These are phyloP conservation scores for Pyxicephalus adspersus DNA, from an alignment of 2,113 vertebrate genomes.

Conservation along the genomic window DNA sequence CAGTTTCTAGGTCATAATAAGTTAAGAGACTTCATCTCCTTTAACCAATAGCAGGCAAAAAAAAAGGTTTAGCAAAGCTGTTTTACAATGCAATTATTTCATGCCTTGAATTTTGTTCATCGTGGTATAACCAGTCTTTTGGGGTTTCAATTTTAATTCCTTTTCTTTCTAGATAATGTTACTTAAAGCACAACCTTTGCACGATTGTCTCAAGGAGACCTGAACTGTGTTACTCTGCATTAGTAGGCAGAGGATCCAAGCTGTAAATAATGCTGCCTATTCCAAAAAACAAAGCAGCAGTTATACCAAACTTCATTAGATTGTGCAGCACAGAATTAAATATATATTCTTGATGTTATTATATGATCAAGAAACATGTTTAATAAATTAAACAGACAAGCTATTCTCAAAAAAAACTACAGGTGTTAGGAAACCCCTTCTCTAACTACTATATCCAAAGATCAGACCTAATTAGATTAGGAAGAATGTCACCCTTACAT, in stretches of 20 bases:
- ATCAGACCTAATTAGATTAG: no score
- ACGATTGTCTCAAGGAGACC: slow-evolving; percentile 16
- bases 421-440: no score
- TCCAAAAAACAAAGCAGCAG: background rate
- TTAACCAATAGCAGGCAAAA: slow-evolving; percentile 60
- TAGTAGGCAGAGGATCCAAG: slow-evolving; percentile 14
- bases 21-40: slow-evolving; percentile 61
- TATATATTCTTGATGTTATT: background rate
- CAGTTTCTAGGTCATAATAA: slow-evolving; percentile 72
- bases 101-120: slow-evolving; percentile 8
- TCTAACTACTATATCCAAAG: no score
- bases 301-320: no score
- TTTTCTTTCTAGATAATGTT: slow-evolving; percentile 15
- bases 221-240: slow-evolving; percentile 5
- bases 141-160: slow-evolving; percentile 22
- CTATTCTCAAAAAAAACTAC: no score
- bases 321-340: no score
- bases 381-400: no score
- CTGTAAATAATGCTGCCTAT: slow-evolving; percentile 9
- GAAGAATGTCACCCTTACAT: no score
- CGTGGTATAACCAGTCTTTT: slow-evolving; percentile 2
- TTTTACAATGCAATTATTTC: slow-evolving; percentile 59
- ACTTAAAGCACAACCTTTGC: slow-evolving; percentile 21
- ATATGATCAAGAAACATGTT: background rate
- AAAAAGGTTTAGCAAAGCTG: slow-evolving; percentile 62